These are phyloP conservation scores for Formica aserva DNA, from an alignment of 2,888 invertebrate species.

Conservation along the genomic window DNA sequence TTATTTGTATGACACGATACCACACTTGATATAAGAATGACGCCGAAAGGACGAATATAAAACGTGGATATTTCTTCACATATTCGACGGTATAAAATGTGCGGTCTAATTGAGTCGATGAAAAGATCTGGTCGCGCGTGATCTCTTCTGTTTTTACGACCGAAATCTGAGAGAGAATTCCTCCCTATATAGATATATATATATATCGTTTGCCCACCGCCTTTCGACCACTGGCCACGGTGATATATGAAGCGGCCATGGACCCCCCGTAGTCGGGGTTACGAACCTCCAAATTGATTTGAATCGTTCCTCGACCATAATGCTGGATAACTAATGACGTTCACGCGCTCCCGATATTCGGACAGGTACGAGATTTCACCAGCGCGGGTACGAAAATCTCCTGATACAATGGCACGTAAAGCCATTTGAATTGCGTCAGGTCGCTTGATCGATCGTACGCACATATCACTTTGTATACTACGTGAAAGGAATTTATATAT, in stretches of 20 bases:
- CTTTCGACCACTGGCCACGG: constrained; percentile 58
- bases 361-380: constrained; percentile 59
- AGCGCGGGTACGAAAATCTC: constrained; percentile 57
- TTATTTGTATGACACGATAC: not conserved
- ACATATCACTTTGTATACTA: constrained; percentile 9
- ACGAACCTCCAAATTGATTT: constrained; percentile 77
- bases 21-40: constrained; percentile 25
- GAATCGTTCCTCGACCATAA: constrained; percentile 73
- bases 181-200: constrained; percentile 14
- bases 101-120: constrained; percentile 71
- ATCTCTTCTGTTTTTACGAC: constrained; percentile 55
- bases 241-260: constrained; percentile 72
- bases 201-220: constrained; percentile 27
- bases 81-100: constrained; percentile 64
- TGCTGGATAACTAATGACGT: constrained; percentile 76
- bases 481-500: constrained; percentile 12
- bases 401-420: constrained; percentile 41
- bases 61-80: constrained; percentile 12
- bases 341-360: constrained; percentile 66
- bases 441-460: constrained; percentile 27
- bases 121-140: constrained; percentile 51
- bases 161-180: constrained; percentile 63
- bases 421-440: constrained; percentile 33
- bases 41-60: constrained; percentile 19
- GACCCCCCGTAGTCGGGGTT: constrained; percentile 64